These are phyloP conservation scores for Cyprinodon brontotheroides DNA, from an alignment of 2,113 vertebrate genomes.

Conservation along the genomic window DNA sequence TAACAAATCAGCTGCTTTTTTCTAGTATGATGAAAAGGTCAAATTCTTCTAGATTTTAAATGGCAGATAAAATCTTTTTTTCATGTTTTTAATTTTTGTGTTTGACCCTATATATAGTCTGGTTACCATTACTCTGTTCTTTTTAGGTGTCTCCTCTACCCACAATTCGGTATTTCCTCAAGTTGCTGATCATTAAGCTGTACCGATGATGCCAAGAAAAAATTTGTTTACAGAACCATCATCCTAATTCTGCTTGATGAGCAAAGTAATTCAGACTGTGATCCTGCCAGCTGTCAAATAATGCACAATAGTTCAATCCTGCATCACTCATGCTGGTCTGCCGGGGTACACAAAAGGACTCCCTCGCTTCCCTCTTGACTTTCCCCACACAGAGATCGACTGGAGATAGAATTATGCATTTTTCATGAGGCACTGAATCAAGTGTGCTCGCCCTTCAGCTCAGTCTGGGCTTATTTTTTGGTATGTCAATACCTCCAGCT, in stretches of 20 bases:
- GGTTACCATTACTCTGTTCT: slow-evolving; percentile 5
- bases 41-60: neutral
- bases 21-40: too few relatives aligned
- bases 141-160: slow-evolving; percentile 29
- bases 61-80: neutral
- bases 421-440: slow-evolving; percentile 67
- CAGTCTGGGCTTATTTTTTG: slow-evolving; percentile 52
- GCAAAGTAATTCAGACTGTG: slow-evolving; percentile 48
- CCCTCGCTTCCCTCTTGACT: slow-evolving; percentile 57
- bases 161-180: slow-evolving; percentile 27
- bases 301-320: slow-evolving; percentile 38
- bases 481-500: slow-evolving; percentile 62
- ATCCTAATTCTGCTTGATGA: slow-evolving; percentile 59
- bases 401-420: slow-evolving; percentile 73
- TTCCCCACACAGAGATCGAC: slow-evolving; percentile 54
- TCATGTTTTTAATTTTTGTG: slow-evolving; percentile 12
- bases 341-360: slow-evolving; percentile 57
- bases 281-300: slow-evolving; percentile 39
- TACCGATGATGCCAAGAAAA: slow-evolving; percentile 28
- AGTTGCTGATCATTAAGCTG: slow-evolving; percentile 30
- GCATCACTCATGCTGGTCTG: slow-evolving; percentile 41
- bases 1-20: too few relatives aligned
- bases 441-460: slow-evolving; percentile 52
- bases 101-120: neutral
- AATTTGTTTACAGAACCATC: slow-evolving; percentile 27